phyloP scores from a whole-genome alignment of 2,888 invertebrate genomes.

The Megalurothrips usitatus region DNA sequence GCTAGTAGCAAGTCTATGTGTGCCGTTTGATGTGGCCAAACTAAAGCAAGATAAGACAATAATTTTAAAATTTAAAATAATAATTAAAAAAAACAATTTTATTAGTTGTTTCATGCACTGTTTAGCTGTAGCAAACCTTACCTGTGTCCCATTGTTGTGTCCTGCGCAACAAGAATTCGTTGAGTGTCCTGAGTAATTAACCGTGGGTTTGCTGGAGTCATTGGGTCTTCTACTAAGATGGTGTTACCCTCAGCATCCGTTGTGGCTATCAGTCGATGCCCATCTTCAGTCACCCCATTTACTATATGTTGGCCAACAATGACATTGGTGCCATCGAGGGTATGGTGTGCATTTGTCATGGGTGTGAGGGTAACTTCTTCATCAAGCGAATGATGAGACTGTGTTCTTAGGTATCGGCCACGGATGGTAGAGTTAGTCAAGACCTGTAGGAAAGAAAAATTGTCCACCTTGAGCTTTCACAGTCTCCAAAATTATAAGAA shows the following conservation, averaged over 20 bases:
- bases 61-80: neutral
- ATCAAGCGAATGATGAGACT: constrained; percentile 5
- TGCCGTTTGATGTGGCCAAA: neutral
- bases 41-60: neutral
- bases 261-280: neutral
- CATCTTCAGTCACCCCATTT: neutral
- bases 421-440: neutral
- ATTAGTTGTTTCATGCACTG: neutral
- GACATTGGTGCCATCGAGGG: constrained; percentile 1
- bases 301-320: constrained; percentile 4
- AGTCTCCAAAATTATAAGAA: neutral
- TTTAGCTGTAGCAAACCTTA: neutral
- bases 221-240: neutral
- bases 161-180: constrained; percentile 8
- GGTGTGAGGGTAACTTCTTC: constrained; percentile 1
- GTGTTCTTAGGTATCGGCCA: neutral
- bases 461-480: neutral
- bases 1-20: neutral
- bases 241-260: neutral
- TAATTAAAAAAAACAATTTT: neutral
- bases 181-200: neutral
- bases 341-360: neutral
- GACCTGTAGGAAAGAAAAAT: neutral
- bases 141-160: neutral
- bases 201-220: neutral